Evolutionary conservation across 2,797 vertebrate genomes (phyloP), one percentile per base, ranked within the genome.

Genomic region (Chanos chanos): DNA sequence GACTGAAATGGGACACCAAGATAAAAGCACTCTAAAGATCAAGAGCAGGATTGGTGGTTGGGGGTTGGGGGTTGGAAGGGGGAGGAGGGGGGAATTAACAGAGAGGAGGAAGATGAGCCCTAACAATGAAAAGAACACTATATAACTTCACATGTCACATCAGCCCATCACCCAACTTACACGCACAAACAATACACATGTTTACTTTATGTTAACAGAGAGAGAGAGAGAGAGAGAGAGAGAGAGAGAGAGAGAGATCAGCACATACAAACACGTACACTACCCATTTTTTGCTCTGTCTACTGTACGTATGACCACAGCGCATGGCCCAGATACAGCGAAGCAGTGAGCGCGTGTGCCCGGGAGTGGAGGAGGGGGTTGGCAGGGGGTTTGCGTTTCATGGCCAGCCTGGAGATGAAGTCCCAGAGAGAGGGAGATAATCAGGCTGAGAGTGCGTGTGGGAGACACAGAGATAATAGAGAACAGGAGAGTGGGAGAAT

Each of bases 401-500:
- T 84, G 80, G 83, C 75, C 70, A 53, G 71, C 63, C 64, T 78
- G 81, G 72, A 76, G 69, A 81, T 86, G 74, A 62, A 80, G 76
- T 78, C 61, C 71, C 44, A 50, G 85, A 80, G 78, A 71, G 81
- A 79, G 79, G 82, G 84, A 83, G 83, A 87, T 84, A 81, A 87
- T 86, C 83, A 87, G 84, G 85, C 70, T 31, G 69, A 81, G 74
- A 55, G 54, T 71, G 50, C 79, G 84, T 71, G 79, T 76, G 82
- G 78, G 80, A 80, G 70, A 54, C 48, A 58, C 40, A 64, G 61
- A 44, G 63, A 72, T 64, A 68, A 55, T 56, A 62, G 63, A 50
- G 67, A 52, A 40, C 50, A 61, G 52, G 66, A 55, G 60, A 63
- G 36, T 55, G 73, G 68, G 55, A 52, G 49, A 61, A 62, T 36